Base-by-base conservation (phyloP, 2,888 invertebrate species). In the Cerastis leucographa region DNA sequence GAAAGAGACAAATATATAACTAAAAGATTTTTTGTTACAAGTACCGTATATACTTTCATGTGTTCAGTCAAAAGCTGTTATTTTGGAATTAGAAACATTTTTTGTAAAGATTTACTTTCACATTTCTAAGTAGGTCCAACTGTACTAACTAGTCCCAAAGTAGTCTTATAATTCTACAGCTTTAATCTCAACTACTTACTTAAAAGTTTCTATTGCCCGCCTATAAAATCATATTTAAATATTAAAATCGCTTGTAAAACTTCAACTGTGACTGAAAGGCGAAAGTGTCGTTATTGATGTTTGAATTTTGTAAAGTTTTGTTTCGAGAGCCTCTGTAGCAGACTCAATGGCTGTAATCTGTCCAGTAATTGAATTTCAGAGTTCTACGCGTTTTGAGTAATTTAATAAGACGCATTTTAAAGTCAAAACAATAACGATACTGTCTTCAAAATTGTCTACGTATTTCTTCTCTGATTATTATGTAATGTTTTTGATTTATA, bases 241-340 rank as follows among this genome's bases (percentile, higher is more conserved):
- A 76, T 76, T 74, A 46, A 74, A 78, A 74, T 76, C 66, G 54
- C 72, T 76, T 77, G 49, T 79, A 51, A 80, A 78, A 78, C 65
- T 78, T 81, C 56, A 35, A 61, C 74, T 62, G 74, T 79, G 71
- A 76, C 82, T 75, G 67, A 87, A 83, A 85, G 72, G 40, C 76
- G 49, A 84, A 80, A 87, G 84, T 78, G 77, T 87, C 80, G 71
- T 87, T 87, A 87, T 87, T 80, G 82, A 80, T 87, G 82, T 87
- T 82, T 85, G 78, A 82, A 82, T 87, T 87, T 84, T 69, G 71
- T 66, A 42, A 86, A 81, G 72, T 80, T 86, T 78, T 42, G 67
- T 72, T 83, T 81, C 61, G 67, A 76, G 77, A 71, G 64, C 64
- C 56, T 85, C 74, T 80, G 73, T 80, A 68, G 61, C 74, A 65